These are phyloP conservation scores for Geotrupes spiniger DNA, from an alignment of 2,888 invertebrate species.

Conservation along the genomic window DNA sequence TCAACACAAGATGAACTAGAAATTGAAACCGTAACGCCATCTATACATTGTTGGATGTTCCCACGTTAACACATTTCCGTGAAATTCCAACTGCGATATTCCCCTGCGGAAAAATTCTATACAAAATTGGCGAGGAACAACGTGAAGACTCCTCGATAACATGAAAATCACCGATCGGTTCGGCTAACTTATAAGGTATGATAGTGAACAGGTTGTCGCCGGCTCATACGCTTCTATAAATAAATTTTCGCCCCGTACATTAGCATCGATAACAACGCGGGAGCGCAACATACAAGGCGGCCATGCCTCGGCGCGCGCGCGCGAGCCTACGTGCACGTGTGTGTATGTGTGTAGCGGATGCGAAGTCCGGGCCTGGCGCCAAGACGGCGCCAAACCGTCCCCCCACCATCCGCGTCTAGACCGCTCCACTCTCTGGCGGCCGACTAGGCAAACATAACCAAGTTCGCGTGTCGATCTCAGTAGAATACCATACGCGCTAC, in stretches of 20 bases:
- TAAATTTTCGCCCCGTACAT: slow-evolving; percentile 6
- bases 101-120: too few species aligned
- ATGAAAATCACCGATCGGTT: too few species aligned
- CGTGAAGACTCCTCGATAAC: too few species aligned
- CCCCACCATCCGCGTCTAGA: slow-evolving; percentile 38
- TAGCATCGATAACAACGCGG: slow-evolving; percentile 11
- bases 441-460: slow-evolving; percentile 34
- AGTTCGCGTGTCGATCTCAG: slow-evolving; percentile 18
- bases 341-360: slow-evolving; percentile 27
- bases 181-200: slow-evolving; percentile 1
- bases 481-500: slow-evolving; percentile 20
- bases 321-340: neutral
- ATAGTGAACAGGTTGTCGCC: slow-evolving; percentile 4
- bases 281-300: slow-evolving; percentile 1
- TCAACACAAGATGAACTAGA: too few species aligned
- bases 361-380: slow-evolving; percentile 48
- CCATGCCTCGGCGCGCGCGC: slow-evolving; percentile 8
- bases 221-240: slow-evolving; percentile 1
- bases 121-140: too few species aligned
- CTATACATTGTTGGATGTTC: too few species aligned
- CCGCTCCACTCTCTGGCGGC: slow-evolving; percentile 51
- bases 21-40: too few species aligned
- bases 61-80: too few species aligned
- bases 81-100: too few species aligned
- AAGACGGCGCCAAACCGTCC: slow-evolving; percentile 45